A percentile compares a stretch with the other conserved stretches of the same genome.
These are phyloP conservation scores for Nymphicus hollandicus DNA, from an alignment of 2,113 vertebrate genomes.

Conservation along the genomic window DNA sequence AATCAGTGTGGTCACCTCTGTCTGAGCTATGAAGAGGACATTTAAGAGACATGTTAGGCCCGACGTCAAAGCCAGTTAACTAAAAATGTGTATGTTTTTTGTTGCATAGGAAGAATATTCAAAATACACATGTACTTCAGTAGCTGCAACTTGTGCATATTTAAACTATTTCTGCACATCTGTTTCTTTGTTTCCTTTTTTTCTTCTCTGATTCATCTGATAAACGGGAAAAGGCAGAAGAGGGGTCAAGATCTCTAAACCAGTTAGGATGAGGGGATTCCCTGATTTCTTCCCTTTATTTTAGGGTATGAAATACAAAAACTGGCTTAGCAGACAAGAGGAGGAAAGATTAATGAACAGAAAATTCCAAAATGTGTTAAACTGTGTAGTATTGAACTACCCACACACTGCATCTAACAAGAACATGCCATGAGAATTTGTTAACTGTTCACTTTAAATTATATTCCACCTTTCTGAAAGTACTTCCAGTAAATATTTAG, in stretches of 20 bases:
- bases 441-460: neutral
- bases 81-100: neutral
- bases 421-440: neutral
- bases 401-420: neutral
- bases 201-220: neutral
- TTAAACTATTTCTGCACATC: neutral
- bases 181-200: neutral
- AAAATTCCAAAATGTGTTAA: neutral
- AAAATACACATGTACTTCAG: neutral
- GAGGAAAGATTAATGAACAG: neutral
- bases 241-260: neutral
- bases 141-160: neutral
- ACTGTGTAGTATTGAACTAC: neutral
- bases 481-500: neutral
- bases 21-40: neutral
- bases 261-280: neutral
- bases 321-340: neutral
- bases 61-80: neutral
- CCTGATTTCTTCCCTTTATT: neutral
- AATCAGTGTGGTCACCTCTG: neutral
- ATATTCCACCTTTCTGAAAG: neutral
- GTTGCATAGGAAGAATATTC: neutral
- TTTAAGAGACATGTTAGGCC: neutral
- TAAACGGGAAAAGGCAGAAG: neutral
- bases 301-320: neutral